A percentile compares a stretch with the other conserved stretches of the same genome.
Conservation (phyloP, 2,113 vertebrate species). For the Sapayoa aenigma region DNA sequence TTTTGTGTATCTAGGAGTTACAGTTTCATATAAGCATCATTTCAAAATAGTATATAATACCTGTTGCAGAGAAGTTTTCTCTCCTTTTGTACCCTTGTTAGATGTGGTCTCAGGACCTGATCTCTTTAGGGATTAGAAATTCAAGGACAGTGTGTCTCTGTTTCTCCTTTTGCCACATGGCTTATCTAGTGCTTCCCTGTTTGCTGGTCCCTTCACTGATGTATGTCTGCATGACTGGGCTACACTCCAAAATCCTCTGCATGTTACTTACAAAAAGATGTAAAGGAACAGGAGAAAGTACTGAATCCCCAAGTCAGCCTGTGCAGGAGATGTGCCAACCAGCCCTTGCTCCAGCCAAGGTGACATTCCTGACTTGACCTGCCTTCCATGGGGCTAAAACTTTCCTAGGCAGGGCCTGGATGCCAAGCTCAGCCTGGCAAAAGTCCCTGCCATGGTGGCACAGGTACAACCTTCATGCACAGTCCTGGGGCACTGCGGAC, state of each 20-base stretch:
- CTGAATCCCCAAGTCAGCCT: background rate
- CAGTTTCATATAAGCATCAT: background rate
- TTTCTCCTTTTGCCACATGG: background rate
- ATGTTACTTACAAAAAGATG: background rate
- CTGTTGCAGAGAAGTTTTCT: background rate
- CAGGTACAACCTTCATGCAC: accelerated
- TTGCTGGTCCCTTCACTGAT: background rate
- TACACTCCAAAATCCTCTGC: background rate
- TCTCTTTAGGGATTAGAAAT: background rate
- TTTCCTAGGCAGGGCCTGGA: background rate
- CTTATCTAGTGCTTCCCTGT: background rate
- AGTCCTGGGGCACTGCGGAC: accelerated
- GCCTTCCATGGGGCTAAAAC: background rate
- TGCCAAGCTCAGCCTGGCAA: background rate
- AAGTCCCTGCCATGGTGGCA: background rate
- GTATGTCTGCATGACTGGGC: background rate
- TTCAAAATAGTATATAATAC: background rate
- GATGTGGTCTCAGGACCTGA: background rate
- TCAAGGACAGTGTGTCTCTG: background rate
- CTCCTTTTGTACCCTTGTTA: background rate
- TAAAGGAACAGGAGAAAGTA: background rate
- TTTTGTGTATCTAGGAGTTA: background rate
- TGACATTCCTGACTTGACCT: background rate
- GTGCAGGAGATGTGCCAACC: background rate
- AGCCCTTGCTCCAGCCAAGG: background rate